Conservation (phyloP, 2,888 invertebrate genomes). For the Anthrax anthrax region DNA sequence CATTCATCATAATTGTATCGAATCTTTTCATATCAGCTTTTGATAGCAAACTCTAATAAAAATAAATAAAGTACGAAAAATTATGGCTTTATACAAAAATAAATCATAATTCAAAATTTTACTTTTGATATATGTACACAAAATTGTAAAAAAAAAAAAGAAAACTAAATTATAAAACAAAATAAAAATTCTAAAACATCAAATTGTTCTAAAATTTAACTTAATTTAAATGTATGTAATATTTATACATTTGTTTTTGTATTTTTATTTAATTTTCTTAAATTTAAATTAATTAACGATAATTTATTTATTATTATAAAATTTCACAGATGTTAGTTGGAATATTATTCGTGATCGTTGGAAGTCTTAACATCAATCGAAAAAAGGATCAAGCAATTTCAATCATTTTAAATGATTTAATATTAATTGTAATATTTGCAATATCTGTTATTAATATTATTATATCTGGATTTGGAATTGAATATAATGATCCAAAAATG, state of each 20-base stretch:
- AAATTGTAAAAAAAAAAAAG: too few species aligned
- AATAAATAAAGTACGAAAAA: too few species aligned
- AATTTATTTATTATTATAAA: too few species aligned
- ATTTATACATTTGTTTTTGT: too few species aligned
- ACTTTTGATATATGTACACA: too few species aligned
- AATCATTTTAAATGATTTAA: conserved; percentile 64
- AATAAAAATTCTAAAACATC: background rate
- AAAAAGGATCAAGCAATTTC: conserved; percentile 58
- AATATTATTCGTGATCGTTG: conserved; percentile 66
- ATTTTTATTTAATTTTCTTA: too few species aligned
- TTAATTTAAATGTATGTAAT: background rate
- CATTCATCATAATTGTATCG: conserved; percentile 57
- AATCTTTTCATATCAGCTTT: conserved; percentile 67
- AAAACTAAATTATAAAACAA: too few species aligned
- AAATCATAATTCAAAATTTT: too few species aligned
- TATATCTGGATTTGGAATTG: conserved; percentile 72
- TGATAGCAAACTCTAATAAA: conserved; percentile 40
- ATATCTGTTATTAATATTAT: conserved; percentile 70
- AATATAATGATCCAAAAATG: conserved; percentile 36
- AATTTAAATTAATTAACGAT: too few species aligned
- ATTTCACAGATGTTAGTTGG: conserved; percentile 67
- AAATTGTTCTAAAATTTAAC: background rate
- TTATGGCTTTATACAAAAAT: too few species aligned
- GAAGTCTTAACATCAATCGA: conserved; percentile 69
- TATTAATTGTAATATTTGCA: conserved; percentile 63